Conservation (phyloP, 2,888 invertebrate species). For the Xylota sylvarum region DNA sequence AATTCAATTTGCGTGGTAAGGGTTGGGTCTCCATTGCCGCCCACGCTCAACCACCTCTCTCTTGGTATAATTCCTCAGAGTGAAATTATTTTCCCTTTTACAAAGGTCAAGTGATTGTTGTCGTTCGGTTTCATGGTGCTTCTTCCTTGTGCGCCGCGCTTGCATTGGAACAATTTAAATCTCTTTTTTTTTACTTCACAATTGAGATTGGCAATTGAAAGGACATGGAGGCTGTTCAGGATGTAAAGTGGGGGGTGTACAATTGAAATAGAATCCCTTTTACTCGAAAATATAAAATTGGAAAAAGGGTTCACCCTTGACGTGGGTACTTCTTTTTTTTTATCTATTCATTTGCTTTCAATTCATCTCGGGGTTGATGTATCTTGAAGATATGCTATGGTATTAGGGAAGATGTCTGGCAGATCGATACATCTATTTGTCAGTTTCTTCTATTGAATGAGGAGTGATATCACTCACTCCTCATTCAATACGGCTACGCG, state of each 20-base stretch:
- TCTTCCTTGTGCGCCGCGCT: background rate
- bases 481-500: too few species aligned
- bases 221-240: conserved; percentile 4
- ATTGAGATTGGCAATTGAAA: background rate
- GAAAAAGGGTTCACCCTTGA: conserved; percentile 60
- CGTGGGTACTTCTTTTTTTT: conserved; percentile 36
- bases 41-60: background rate
- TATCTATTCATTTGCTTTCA: conserved; percentile 48
- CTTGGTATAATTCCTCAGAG: conserved; percentile 22
- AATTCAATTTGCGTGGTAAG: conserved; percentile 57
- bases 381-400: background rate
- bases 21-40: background rate
- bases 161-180: conserved; percentile 3
- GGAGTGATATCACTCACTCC: too few species aligned
- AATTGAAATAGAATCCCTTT: conserved; percentile 40
- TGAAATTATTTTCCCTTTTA: conserved; percentile 30
- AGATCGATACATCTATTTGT: too few species aligned
- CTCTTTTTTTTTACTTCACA: conserved; percentile 4
- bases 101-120: conserved; percentile 48
- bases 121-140: conserved; percentile 20
- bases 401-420: too few species aligned
- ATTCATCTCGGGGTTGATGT: background rate
- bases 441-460: too few species aligned
- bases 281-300: conserved; percentile 19
- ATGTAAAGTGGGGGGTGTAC: background rate